A percentile compares a stretch with the other conserved stretches of the same genome.
phyloP scores from a whole-genome alignment of 2,113 vertebrate genomes.

The Channa argus region DNA sequence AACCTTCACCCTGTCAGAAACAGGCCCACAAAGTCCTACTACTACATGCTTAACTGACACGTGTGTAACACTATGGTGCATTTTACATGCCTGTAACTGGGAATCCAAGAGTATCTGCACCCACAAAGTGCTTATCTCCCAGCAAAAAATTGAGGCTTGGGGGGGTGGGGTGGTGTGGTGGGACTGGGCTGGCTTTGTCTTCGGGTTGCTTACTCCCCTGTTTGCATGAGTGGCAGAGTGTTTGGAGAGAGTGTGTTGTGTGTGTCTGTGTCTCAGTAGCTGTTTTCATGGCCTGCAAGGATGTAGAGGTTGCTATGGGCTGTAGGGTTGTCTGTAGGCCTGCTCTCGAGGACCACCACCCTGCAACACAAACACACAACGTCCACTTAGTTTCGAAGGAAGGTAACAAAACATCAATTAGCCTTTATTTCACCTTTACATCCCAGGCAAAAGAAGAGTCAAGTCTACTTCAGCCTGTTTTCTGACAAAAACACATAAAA shows the following conservation, averaged over 20 bases:
- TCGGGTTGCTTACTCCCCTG: constrained; percentile 30
- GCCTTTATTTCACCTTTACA: background rate
- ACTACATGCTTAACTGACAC: constrained; percentile 36
- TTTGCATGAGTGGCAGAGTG: constrained; percentile 42
- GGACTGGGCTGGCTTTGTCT: constrained; percentile 43
- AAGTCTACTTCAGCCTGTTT: background rate
- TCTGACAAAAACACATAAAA: background rate
- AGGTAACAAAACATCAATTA: background rate
- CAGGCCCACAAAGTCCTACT: constrained; percentile 9
- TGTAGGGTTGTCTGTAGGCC: constrained; percentile 96
- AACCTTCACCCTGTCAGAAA: constrained; percentile 13
- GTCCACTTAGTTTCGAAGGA: background rate
- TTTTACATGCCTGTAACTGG: constrained; percentile 21
- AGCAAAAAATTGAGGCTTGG: constrained; percentile 21
- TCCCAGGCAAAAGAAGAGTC: background rate
- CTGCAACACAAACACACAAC: constrained; percentile 77
- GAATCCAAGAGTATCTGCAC: constrained; percentile 18
- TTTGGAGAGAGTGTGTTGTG: constrained; percentile 27
- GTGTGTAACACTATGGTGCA: constrained; percentile 32
- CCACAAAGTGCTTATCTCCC: constrained; percentile 23
- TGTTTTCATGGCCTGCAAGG: constrained; percentile 99
- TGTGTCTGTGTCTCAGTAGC: constrained; percentile 88
- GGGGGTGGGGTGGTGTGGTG: constrained; percentile 24
- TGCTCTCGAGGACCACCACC: constrained; percentile 97
- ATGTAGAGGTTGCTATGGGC: constrained; percentile 99